These are phyloP conservation scores for Malthinus seriepunctatus DNA, from an alignment of 2,888 invertebrate species.

Conservation along the genomic window DNA sequence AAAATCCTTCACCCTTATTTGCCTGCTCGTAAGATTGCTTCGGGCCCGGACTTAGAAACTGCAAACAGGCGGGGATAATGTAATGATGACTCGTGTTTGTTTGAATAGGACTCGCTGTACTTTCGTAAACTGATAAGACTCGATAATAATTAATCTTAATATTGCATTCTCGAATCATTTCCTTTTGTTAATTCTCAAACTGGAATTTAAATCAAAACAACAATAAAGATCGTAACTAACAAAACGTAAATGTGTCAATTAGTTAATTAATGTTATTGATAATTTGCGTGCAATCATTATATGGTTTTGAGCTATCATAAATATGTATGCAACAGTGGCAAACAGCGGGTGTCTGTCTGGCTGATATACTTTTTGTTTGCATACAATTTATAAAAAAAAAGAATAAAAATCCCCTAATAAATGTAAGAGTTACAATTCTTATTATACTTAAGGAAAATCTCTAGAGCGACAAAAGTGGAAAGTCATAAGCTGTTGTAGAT, in stretches of 20 bases:
- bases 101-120: conserved; percentile 51
- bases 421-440: conserved; percentile 1
- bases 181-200: conserved; percentile 17
- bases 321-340: conserved; percentile 47
- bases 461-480: conserved; percentile 19
- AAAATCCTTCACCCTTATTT: conserved; percentile 11
- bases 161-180: conserved; percentile 52
- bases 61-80: conserved; percentile 20
- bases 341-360: conserved; percentile 47
- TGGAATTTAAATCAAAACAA: conserved; percentile 1
- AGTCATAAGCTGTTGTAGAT: conserved; percentile 49
- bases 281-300: conserved; percentile 50
- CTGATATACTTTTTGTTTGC: conserved; percentile 14
- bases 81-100: conserved; percentile 50
- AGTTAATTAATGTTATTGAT: conserved; percentile 57
- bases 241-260: conserved; percentile 51
- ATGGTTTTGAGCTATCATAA: conserved; percentile 38
- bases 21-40: conserved; percentile 8
- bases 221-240: conserved; percentile 3
- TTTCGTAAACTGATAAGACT: conserved; percentile 46
- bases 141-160: conserved; percentile 54
- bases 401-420: not conserved
- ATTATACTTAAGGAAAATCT: conserved; percentile 9
- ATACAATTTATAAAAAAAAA: conserved; percentile 7
- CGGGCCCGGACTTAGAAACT: conserved; percentile 16